These are phyloP conservation scores for Aricia agestis DNA, from an alignment of 1,140 invertebrate species.

Conservation along the genomic window DNA sequence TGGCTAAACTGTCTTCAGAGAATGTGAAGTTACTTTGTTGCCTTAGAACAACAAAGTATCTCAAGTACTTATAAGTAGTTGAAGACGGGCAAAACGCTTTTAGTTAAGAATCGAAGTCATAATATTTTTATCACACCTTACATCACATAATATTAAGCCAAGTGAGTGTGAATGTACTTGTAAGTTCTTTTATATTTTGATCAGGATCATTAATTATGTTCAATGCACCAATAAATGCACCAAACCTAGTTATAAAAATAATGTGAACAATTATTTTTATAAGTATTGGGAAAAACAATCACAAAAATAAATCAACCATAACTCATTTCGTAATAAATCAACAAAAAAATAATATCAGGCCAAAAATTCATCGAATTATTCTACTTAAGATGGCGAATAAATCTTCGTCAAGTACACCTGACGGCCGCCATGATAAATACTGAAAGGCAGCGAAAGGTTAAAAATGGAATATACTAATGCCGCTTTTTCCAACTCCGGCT, in stretches of 20 bases:
- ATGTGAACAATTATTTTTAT: not conserved
- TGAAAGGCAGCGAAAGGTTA: not conserved
- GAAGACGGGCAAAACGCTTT: not conserved
- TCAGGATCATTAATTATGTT: no score
- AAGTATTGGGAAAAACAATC: not conserved
- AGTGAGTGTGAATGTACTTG: no score
- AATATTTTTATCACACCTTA: not conserved
- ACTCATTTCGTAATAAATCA: not conserved
- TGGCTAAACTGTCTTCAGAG: not conserved
- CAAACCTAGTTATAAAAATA: not conserved
- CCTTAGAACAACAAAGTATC: not conserved
- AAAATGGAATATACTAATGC: slow-evolving; percentile 1
- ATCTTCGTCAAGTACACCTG: slow-evolving; percentile 2
- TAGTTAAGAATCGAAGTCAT: not conserved
- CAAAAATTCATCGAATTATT: slow-evolving; percentile 1
- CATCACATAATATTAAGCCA: not conserved
- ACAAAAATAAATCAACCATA: not conserved
- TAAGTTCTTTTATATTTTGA: no score
- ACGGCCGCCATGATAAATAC: not conserved
- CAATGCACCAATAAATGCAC: no score
- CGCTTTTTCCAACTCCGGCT: not conserved
- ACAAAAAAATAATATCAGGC: not conserved
- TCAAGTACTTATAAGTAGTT: no score
- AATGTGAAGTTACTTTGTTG: not conserved
- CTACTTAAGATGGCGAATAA: not conserved